Conservation (phyloP, 1,140 invertebrate species). For the Vanessa atalanta region DNA sequence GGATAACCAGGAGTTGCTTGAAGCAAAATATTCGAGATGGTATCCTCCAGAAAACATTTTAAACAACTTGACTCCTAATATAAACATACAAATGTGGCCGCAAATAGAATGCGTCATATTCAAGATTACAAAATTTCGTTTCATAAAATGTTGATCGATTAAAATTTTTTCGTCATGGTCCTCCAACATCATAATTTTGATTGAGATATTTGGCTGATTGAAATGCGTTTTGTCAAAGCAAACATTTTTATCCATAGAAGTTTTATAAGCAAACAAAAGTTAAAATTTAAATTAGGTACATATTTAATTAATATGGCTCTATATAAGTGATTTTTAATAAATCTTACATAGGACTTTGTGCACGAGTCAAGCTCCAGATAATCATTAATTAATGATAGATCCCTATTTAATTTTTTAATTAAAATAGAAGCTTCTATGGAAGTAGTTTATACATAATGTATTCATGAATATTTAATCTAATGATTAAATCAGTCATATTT, state of each 20-base stretch:
- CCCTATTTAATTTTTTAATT: conserved; percentile 44
- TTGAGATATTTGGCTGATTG: conserved; percentile 30
- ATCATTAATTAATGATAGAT: conserved; percentile 48
- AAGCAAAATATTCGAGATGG: conserved; percentile 40
- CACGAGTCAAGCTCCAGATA: conserved; percentile 61
- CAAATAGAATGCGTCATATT: conserved; percentile 37
- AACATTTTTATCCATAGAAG: conserved; percentile 25
- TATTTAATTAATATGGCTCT: conserved; percentile 38
- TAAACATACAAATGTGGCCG: conserved; percentile 33
- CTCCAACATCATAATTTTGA: conserved; percentile 63
- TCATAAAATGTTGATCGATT: conserved; percentile 74
- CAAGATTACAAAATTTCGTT: conserved; percentile 45
- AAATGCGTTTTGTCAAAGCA: conserved; percentile 18
- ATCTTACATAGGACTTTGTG: conserved; percentile 72
- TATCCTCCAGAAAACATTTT: conserved; percentile 32
- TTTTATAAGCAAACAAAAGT: conserved; percentile 33
- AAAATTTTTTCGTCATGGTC: conserved; percentile 69
- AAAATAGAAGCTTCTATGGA: conserved; percentile 58
- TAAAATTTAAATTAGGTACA: conserved; percentile 39
- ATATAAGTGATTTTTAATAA: conserved; percentile 39
- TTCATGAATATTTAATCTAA: conserved; percentile 53
- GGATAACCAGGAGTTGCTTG: conserved; percentile 36
- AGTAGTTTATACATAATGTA: conserved; percentile 45
- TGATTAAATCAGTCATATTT: conserved; percentile 62
- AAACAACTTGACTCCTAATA: conserved; percentile 30